These are phyloP conservation scores for Drepana falcataria DNA, from an alignment of 2,888 invertebrate genomes.

Conservation along the genomic window DNA sequence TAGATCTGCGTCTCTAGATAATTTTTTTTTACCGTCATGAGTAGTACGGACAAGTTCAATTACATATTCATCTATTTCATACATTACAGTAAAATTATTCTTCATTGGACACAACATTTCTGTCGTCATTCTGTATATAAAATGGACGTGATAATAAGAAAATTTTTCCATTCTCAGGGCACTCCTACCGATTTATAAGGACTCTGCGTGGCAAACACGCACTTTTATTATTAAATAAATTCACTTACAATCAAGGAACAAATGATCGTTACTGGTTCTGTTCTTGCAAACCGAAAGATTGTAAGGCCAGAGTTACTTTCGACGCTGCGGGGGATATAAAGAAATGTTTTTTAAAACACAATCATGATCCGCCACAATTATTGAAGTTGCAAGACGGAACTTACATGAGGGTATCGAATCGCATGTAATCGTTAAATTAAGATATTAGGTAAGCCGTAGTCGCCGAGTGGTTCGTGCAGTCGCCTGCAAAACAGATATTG, in stretches of 20 bases:
- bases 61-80: too few species aligned
- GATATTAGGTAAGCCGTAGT: too few species aligned
- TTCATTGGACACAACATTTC: too few species aligned
- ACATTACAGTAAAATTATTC: too few species aligned
- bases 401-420: background rate
- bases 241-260: background rate
- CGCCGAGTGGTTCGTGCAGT: too few species aligned
- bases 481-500: too few species aligned
- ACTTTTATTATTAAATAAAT: background rate
- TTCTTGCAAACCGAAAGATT: background rate
- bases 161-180: background rate
- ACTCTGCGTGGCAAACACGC: background rate
- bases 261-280: background rate
- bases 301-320: background rate
- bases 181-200: background rate
- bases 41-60: too few species aligned
- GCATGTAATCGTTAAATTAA: too few species aligned
- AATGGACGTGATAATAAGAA: too few species aligned
- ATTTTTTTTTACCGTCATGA: too few species aligned
- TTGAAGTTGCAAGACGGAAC: background rate
- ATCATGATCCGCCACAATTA: background rate
- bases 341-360: background rate
- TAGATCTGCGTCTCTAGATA: too few species aligned
- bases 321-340: background rate
- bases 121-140: too few species aligned